phyloP scores from a whole-genome alignment of 2,888 invertebrate genomes.

The Dolichopus griseipennis region DNA sequence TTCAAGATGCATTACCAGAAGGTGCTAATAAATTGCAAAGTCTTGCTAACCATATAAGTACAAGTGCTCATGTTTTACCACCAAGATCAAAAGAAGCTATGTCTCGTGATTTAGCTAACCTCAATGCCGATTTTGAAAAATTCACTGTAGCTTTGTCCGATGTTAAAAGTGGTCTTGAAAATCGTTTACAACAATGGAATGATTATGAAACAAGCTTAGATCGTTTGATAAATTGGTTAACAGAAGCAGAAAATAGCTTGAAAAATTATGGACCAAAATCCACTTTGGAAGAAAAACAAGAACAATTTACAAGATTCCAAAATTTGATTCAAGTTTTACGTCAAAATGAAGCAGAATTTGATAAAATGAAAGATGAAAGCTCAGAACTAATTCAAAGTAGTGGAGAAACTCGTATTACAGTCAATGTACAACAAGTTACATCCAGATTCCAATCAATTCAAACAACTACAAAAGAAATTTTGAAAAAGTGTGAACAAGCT shows the following conservation, averaged over 20 bases:
- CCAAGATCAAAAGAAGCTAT: constrained; percentile 76
- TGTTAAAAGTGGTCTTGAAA: constrained; percentile 69
- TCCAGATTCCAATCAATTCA: constrained; percentile 85
- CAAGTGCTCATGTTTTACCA: constrained; percentile 61
- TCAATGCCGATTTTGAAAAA: constrained; percentile 76
- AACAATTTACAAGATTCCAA: constrained; percentile 84
- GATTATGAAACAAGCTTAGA: constrained; percentile 83
- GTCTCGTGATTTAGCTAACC: constrained; percentile 68
- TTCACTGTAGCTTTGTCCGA: constrained; percentile 68
- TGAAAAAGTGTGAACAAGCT: constrained; percentile 86
- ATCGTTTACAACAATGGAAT: constrained; percentile 80
- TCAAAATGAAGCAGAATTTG: constrained; percentile 78
- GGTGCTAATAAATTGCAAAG: constrained; percentile 69
- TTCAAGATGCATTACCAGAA: constrained; percentile 68
- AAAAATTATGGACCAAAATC: constrained; percentile 78
- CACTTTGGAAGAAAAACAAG: constrained; percentile 80
- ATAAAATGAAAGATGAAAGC: constrained; percentile 76
- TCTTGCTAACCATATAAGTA: constrained; percentile 63
- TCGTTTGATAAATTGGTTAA: constrained; percentile 71
- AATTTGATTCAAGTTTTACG: constrained; percentile 66
- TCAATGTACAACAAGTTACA: constrained; percentile 80
- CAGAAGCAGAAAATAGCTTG: constrained; percentile 74
- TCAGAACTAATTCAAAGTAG: constrained; percentile 76
- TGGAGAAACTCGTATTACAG: constrained; percentile 77
- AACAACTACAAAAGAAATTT: constrained; percentile 77